Percentiles rank a stretch among this genome's conserved stretches.
phyloP scores from a whole-genome alignment of 2,888 invertebrate species.

The Tenthredo amoena region DNA sequence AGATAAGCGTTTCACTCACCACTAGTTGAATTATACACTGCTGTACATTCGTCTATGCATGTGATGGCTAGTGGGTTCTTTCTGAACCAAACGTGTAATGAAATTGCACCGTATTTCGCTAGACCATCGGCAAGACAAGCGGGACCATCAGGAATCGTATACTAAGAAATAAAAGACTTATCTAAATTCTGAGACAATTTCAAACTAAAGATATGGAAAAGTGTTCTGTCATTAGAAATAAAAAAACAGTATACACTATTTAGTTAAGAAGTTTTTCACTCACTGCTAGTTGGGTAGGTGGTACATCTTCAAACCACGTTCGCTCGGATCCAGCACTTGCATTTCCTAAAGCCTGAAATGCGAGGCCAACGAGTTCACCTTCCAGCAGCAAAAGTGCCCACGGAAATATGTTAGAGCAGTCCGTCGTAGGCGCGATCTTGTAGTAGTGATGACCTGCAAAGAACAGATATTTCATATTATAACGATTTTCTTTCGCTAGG shows the following conservation, averaged over 20 bases:
- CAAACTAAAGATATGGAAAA: background rate
- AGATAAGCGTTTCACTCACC: background rate
- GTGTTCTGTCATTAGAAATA: background rate
- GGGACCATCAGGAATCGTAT: background rate
- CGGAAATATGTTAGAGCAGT: background rate
- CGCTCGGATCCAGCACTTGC: background rate
- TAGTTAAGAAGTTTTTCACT: background rate
- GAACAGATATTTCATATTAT: background rate
- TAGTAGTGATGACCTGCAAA: slow-evolving; percentile 16
- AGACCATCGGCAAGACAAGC: background rate
- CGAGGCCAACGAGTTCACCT: background rate
- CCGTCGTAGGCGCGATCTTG: background rate
- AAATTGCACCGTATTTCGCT: background rate
- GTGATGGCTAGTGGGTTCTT: background rate
- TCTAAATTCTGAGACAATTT: background rate
- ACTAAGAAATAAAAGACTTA: background rate
- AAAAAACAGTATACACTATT: background rate
- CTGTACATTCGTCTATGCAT: background rate
- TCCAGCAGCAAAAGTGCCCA: background rate
- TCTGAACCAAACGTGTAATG: background rate
- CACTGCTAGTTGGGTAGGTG: background rate
- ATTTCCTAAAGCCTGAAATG: slow-evolving; percentile 1
- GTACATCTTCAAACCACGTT: background rate
- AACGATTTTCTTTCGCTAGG: background rate
- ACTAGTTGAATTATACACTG: background rate